phyloP scores from a whole-genome alignment of 2,888 invertebrate species.

The Pimpla rufipes region DNA sequence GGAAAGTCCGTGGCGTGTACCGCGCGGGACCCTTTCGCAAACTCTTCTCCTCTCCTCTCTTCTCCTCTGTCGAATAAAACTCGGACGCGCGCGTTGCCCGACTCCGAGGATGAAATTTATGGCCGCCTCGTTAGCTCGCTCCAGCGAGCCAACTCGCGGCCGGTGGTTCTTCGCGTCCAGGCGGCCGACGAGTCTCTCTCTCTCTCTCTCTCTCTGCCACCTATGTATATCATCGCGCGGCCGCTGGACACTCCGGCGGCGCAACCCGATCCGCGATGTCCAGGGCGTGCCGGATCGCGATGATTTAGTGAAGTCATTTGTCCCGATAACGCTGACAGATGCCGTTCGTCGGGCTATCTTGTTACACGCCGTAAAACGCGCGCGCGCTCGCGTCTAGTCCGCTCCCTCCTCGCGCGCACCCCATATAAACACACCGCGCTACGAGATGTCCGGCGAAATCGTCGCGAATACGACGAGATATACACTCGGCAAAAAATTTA shows the following conservation, averaged over 20 bases:
- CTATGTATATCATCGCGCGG: not conserved
- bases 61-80: slow-evolving; percentile 24
- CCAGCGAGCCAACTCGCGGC: slow-evolving; percentile 51
- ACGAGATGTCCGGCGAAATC: too few relatives aligned
- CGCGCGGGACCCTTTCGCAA: slow-evolving; percentile 16
- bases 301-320: slow-evolving; percentile 84
- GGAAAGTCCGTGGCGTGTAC: slow-evolving; percentile 44
- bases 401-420: not conserved
- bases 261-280: slow-evolving; percentile 83
- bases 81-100: slow-evolving; percentile 42
- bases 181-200: too few relatives aligned
- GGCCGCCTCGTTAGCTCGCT: slow-evolving; percentile 79
- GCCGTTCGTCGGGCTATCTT: slow-evolving; percentile 72
- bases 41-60: slow-evolving; percentile 39
- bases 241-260: slow-evolving; percentile 80
- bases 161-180: slow-evolving; percentile 40
- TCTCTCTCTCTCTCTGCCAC: too few relatives aligned
- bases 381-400: not conserved
- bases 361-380: slow-evolving; percentile 35
- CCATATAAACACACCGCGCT: too few relatives aligned
- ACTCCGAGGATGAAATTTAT: slow-evolving; percentile 78
- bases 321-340: slow-evolving; percentile 83
- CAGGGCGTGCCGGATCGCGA: slow-evolving; percentile 83
- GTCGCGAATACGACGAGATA: too few relatives aligned
- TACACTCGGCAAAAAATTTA: too few relatives aligned